Conservation (phyloP, 2,888 invertebrate genomes). For the Lomographa bimaculata region DNA sequence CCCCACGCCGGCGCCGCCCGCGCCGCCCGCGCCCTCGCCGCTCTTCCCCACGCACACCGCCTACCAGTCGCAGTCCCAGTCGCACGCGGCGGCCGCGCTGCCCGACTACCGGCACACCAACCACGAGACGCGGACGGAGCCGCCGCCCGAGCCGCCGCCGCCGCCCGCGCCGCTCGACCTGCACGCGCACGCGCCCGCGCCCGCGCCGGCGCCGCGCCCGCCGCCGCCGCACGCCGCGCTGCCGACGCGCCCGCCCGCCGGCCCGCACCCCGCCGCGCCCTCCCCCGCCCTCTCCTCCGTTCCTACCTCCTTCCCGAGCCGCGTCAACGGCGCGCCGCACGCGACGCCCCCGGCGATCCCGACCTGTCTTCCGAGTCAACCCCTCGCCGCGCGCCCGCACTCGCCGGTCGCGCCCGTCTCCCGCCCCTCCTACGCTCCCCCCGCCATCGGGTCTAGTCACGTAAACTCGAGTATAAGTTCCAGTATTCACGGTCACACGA, state of each 20-base stretch:
- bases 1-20: constrained; percentile 74
- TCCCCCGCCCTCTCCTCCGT: constrained; percentile 56
- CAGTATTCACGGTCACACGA: constrained; percentile 72
- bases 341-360: constrained; percentile 59
- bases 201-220: constrained; percentile 59
- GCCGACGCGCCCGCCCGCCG: constrained; percentile 65
- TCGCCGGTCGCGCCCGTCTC: constrained; percentile 65
- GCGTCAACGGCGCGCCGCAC: constrained; percentile 59
- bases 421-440: constrained; percentile 69
- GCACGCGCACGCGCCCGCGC: constrained; percentile 65
- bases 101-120: constrained; percentile 78
- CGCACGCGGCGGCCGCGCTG: constrained; percentile 73
- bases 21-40: constrained; percentile 71
- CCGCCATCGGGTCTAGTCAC: constrained; percentile 80
- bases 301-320: constrained; percentile 70
- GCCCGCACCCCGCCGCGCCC: constrained; percentile 51
- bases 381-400: constrained; percentile 58
- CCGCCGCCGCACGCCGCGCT: constrained; percentile 61
- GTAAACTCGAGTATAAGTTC: constrained; percentile 75
- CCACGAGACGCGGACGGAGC: constrained; percentile 82
- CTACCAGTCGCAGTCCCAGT: constrained; percentile 74
- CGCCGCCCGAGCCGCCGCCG: constrained; percentile 55
- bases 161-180: constrained; percentile 67
- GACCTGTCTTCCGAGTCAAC: constrained; percentile 73
- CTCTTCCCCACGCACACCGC: constrained; percentile 74